Evolutionary conservation across 2,888 invertebrate genomes (phyloP).

Genomic region (Agonopterix heracliana): DNA sequence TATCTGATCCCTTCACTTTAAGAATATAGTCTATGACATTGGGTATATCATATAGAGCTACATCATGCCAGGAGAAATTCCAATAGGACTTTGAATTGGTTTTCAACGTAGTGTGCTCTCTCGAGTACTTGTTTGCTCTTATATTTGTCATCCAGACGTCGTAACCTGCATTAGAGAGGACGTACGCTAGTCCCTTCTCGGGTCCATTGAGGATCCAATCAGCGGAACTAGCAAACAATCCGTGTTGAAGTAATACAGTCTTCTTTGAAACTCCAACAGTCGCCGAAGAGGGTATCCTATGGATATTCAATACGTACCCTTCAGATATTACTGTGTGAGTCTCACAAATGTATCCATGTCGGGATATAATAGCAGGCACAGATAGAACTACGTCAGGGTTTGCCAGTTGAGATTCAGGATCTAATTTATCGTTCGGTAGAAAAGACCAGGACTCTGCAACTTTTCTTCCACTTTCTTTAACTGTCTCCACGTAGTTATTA

Average conservation of each 20-base stretch:
- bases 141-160: constrained; percentile 91
- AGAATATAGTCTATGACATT: constrained; percentile 83
- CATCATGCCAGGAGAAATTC: constrained; percentile 91
- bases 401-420: constrained; percentile 28
- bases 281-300: constrained; percentile 82
- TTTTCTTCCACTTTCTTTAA: constrained; percentile 38
- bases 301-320: constrained; percentile 87
- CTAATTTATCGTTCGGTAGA: constrained; percentile 23
- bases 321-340: constrained; percentile 84
- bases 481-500: constrained; percentile 39
- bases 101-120: constrained; percentile 75
- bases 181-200: constrained; percentile 79
- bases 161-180: constrained; percentile 81
- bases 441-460: constrained; percentile 40
- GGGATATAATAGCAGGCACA: constrained; percentile 52
- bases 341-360: constrained; percentile 82
- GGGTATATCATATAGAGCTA: constrained; percentile 91
- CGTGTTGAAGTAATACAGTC: constrained; percentile 85
- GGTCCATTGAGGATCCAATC: constrained; percentile 86
- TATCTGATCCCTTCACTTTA: constrained; percentile 37
- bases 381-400: constrained; percentile 50
- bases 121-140: constrained; percentile 86
- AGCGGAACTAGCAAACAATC: constrained; percentile 84
- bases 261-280: constrained; percentile 36
- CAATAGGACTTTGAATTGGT: constrained; percentile 80